Base-by-base conservation (phyloP, 2,113 vertebrate genomes). In the Nerophis ophidion region DNA sequence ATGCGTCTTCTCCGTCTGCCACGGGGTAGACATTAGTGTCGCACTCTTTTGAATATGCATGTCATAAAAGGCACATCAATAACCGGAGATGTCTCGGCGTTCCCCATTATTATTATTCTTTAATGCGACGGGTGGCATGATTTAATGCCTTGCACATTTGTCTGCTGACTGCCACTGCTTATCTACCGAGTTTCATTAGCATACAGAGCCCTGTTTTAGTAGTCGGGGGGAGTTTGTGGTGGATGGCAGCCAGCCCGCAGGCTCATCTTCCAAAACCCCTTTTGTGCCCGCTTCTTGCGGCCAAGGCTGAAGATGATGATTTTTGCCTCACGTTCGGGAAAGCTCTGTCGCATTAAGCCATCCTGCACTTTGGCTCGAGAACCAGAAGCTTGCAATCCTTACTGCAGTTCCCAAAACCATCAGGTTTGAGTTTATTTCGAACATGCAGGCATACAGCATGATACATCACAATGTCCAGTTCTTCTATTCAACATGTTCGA, bases 21-120 rank as follows among this genome's bases (percentile, higher is more conserved):
- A 84, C 78, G 60, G 87, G 88, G 84, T 78, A 88, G 62, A 81
- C 80, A 90, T 90, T 87, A 91, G 81, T 81, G 77, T 84, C 76
- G 63, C 56, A 65, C 71, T 75, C 80, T 66, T 69, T 83, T 81
- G 80, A 68, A 79, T 72, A 63, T 71, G 58, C 76, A 72, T 75
- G 76, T 86, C 86, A 88, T 90, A 83, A 86, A 90, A 87, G 76
- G 83, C 81, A 83, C 84, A 89, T 90, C 86, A 88, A 86, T 87
- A 90, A 85, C 77, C 45, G 48, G 54, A 70, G 75, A 84, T 48
- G 16, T 66, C 82, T 80, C 71, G 8, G 70, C 68, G 65, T 84
- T 87, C 72, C 72, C 77, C 70, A 66, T 84, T 88, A 83, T 90
- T 87, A 84, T 85, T 82, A 86, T 88, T 87, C 81, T 83, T 83